These are phyloP conservation scores for Tauraco hartlaubi DNA, from an alignment of 2,797 vertebrate genomes.

Conservation along the genomic window DNA sequence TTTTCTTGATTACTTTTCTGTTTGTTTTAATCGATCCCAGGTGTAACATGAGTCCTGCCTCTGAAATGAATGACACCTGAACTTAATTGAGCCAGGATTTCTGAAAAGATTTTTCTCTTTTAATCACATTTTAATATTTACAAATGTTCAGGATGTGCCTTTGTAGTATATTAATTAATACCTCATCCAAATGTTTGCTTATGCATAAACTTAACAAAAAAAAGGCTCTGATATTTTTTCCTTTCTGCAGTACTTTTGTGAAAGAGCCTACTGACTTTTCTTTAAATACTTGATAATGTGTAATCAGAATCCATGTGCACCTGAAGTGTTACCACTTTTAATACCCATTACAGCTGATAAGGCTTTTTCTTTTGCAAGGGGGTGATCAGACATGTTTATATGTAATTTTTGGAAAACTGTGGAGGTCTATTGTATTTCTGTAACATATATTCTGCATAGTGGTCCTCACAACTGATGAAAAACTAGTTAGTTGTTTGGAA, in stretches of 20 bases:
- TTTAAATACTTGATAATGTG: neutral
- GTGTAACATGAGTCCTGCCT: neutral
- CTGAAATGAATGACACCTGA: neutral
- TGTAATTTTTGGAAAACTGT: neutral
- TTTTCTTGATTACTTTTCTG: neutral
- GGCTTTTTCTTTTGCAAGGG: neutral
- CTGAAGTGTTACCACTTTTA: neutral
- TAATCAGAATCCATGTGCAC: neutral
- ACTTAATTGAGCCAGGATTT: neutral
- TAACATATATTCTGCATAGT: rapidly evolving
- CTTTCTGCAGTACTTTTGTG: neutral
- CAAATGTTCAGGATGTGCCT: neutral
- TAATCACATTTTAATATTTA: neutral
- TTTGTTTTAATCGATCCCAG: neutral
- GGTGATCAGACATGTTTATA: neutral
- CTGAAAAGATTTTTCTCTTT: neutral
- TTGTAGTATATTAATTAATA: neutral
- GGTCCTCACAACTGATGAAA: neutral
- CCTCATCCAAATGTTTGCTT: neutral
- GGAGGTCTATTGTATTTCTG: neutral
- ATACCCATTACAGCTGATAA: neutral
- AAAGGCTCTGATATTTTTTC: neutral
- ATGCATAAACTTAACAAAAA: neutral
- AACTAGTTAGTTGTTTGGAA: neutral
- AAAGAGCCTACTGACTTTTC: neutral